Base-by-base conservation (phyloP, 1,140 invertebrate species). In the Psilanteris sp. region DNA sequence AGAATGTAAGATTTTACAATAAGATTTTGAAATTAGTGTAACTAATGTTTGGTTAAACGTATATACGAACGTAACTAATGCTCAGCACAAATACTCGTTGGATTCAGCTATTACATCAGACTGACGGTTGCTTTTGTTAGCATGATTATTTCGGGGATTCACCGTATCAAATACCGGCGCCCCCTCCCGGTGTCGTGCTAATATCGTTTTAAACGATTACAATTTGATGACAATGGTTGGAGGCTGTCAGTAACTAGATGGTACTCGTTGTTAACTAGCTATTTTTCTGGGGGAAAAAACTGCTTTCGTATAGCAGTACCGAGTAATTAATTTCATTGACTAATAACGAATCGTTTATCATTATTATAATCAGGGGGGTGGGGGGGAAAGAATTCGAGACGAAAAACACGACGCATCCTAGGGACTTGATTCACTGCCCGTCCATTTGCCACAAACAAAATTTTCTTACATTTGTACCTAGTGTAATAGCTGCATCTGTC, bases 51-150 rank as follows among this genome's bases (percentile, higher is more conserved):
- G 26, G 8, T 24, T 44, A 50, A 11, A 66, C 13, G 34, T 48
- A 34, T 37, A 39, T 31, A 43, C 27, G 39, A 43, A 57, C 16
- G 18, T 34, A 36, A 70, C 10, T 52, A 44, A 61, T 26, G 55
- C 67, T 72, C 48, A 55, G 68, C 68, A 64, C 57, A 57, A 64
- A 62, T 26, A 26, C 15, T 54, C 32, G 34, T 62, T 57, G 20
- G 68, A 72, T 62, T 46, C 67, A 61, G 67, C 67, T 71, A 62
- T 62, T 71, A 68, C 52, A 41, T 37, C 22, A 46, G 6, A 39
- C 6, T 27, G 7, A 22, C 14, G 10, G 9, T 55, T 26, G 14
- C 11, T 54, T 39, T 37, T 18, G 8, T 15, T 5, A 22, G 32
- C 14, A n/a, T n/a, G n/a, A n/a, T n/a, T n/a, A n/a, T n/a, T n/a